Evolutionary conservation across 1,140 invertebrate genomes (phyloP), one percentile per base, ranked within the genome.

Genomic region (Lucilia cuprina): DNA sequence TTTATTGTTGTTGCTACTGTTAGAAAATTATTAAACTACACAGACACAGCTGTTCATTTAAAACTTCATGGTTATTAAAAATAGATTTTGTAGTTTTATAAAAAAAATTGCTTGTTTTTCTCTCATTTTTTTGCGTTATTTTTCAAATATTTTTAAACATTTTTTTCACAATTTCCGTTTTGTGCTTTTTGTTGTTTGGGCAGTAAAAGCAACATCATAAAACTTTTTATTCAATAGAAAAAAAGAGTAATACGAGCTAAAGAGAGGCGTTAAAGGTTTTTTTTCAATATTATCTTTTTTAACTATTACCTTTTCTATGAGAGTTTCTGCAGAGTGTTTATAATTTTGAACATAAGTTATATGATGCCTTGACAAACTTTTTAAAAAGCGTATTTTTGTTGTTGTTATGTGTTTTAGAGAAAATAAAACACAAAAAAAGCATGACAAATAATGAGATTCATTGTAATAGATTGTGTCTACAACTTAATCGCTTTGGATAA

Each of bases 381-480:
- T 17, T 41, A 70, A 70, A 25, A 25, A 70, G 4, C 8, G 65
- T 21, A 19, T 21, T 70, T 70, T 70, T 30, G 25, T 60, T 60
- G 55, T 60, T 60, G 14, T 60, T 60, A 17, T n/a, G 13, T 60
- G n/a, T 60, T 60, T n/a, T n/a, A n/a, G n/a, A n/a, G n/a, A n/a
- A n/a, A n/a, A n/a, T n/a, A 88, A n/a, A 7, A 21, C 65, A 70
- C n/a, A 70, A 70, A 70, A 65, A 70, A 70, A 70, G 41, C 77
- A 90, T 90, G 89, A 90, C 89, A 90, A 90, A 90, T 90, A 90
- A 90, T 89, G 86, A 90, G 89, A 90, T 90, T 90, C 89, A 89
- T 90, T 90, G 89, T 90, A 90, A 90, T 90, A 90, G 89, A 90
- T 90, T 90, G 89, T 90, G 89, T 90, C 89, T 90, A 90, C 89